Percentiles rank a stretch among this genome's conserved stretches.
Conservation (phyloP, 2,888 invertebrate genomes). For the Drosophila yooni region DNA sequence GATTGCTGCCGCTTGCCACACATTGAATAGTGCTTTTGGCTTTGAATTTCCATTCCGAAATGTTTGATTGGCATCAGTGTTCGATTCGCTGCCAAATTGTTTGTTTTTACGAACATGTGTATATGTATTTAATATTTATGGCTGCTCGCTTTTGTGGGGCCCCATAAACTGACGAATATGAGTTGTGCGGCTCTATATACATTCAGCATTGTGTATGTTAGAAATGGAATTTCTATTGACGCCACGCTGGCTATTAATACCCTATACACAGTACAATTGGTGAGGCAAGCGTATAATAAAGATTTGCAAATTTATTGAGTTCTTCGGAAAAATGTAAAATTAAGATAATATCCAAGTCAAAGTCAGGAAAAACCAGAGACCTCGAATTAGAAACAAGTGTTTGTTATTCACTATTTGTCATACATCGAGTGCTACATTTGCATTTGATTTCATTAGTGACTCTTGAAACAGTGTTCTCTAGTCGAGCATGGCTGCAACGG, state of each 20-base stretch:
- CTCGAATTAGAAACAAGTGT: neutral
- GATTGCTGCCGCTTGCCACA: slow-evolving; percentile 22
- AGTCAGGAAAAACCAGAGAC: neutral
- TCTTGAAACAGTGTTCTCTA: slow-evolving; percentile 7
- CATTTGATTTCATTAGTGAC: neutral
- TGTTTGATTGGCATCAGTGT: slow-evolving; percentile 48
- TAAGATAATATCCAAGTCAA: neutral
- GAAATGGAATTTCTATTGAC: slow-evolving; percentile 58
- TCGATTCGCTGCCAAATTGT: slow-evolving; percentile 44
- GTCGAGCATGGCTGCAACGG: neutral
- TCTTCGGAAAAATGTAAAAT: neutral
- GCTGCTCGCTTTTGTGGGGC: slow-evolving; percentile 39
- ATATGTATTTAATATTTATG: slow-evolving; percentile 42
- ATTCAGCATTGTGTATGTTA: slow-evolving; percentile 16
- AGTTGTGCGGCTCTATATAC: slow-evolving; percentile 19
- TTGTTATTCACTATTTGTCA: neutral
- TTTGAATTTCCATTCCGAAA: slow-evolving; percentile 47
- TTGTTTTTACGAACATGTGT: slow-evolving; percentile 22
- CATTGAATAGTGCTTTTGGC: slow-evolving; percentile 32
- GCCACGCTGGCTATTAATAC: slow-evolving; percentile 27
- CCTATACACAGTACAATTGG: neutral
- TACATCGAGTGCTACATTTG: neutral
- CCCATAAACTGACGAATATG: slow-evolving; percentile 49
- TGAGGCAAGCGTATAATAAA: neutral
- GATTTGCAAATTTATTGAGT: neutral